Evolutionary conservation across 2,797 vertebrate genomes (phyloP).

Genomic region (Lacerta agilis): DNA sequence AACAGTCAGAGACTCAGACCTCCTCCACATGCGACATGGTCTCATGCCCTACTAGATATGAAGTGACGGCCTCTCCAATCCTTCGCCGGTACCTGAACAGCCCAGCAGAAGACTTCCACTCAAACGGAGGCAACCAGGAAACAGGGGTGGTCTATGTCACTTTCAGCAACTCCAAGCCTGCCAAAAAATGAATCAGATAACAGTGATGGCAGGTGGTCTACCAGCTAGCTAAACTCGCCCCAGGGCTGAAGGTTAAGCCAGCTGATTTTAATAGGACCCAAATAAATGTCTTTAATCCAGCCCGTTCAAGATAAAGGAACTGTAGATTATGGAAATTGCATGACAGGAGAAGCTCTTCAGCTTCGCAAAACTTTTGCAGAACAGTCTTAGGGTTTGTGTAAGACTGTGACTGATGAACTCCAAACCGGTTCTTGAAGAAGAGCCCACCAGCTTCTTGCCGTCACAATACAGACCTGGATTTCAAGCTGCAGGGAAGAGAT

Average conservation of each 20-base stretch:
- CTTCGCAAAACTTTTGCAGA: conserved; percentile 53
- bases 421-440: conserved; percentile 32
- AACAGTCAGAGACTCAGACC: conserved; percentile 79
- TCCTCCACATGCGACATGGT: conserved; percentile 64
- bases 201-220: neutral
- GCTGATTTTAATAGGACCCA: neutral
- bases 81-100: conserved; percentile 74
- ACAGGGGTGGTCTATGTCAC: conserved; percentile 70
- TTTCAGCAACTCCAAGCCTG: conserved; percentile 69
- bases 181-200: conserved; percentile 62
- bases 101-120: conserved; percentile 65
- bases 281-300: neutral
- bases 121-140: conserved; percentile 71
- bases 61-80: conserved; percentile 77
- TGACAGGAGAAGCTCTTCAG: conserved; percentile 21
- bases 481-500: neutral
- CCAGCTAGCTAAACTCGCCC: neutral
- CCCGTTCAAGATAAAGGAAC: neutral
- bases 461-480: conserved; percentile 7
- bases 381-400: conserved; percentile 7
- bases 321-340: neutral
- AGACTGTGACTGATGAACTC: conserved; percentile 16
- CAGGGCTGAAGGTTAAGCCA: neutral
- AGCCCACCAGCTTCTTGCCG: neutral
- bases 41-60: conserved; percentile 70